Evolutionary conservation across 1,140 invertebrate genomes (phyloP).

Genomic region (Oedothorax gibbosus): DNA sequence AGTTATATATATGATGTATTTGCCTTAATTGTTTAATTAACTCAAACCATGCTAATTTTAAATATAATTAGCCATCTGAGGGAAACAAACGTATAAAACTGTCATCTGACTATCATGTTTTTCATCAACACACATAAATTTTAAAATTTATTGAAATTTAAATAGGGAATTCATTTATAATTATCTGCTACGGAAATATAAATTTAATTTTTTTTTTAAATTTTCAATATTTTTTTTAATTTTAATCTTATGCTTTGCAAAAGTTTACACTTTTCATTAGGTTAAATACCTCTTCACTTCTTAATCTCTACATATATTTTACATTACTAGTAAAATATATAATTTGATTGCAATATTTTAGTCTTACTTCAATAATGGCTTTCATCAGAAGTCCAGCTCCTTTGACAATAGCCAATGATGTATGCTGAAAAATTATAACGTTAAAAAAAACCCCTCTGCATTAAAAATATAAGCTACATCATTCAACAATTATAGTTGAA

Average conservation of each 20-base stretch:
- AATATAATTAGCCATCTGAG: too few species aligned
- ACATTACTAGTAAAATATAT: neutral
- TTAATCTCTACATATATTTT: neutral
- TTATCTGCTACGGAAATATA: too few species aligned
- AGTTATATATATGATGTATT: too few species aligned
- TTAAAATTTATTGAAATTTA: too few species aligned
- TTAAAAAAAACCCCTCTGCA: neutral
- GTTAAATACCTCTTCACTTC: neutral
- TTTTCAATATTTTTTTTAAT: too few species aligned
- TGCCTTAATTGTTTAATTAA: too few species aligned
- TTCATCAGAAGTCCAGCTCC: slow-evolving; percentile 97
- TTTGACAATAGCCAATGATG: slow-evolving; percentile 97
- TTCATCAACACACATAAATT: too few species aligned
- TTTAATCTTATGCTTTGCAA: neutral
- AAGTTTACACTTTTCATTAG: neutral
- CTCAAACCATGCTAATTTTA: too few species aligned
- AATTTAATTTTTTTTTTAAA: too few species aligned
- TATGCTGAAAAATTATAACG: slow-evolving; percentile 77
- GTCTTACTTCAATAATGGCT: slow-evolving; percentile 87
- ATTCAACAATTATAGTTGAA: neutral
- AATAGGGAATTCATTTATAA: too few species aligned
- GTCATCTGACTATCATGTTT: too few species aligned
- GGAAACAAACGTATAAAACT: too few species aligned
- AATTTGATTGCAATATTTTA: neutral
- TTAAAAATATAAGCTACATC: neutral